These are phyloP conservation scores for Agraylea sexmaculata DNA, from an alignment of 1,140 invertebrate genomes.

Conservation along the genomic window DNA sequence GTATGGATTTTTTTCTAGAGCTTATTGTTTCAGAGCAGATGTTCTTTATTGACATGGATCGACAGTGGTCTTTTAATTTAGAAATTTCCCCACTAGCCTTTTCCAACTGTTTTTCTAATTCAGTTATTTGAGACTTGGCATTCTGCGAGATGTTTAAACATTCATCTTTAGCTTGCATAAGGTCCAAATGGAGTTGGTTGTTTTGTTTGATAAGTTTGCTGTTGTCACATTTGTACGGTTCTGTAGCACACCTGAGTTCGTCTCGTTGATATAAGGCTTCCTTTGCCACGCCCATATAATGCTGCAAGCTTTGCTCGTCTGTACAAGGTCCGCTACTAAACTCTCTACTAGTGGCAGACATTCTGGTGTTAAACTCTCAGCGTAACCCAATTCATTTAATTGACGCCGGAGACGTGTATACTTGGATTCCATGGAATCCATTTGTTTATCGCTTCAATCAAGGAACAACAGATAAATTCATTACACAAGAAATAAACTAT, in stretches of 20 bases:
- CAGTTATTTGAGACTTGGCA: slow-evolving; percentile 29
- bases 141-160: slow-evolving; percentile 26
- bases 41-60: slow-evolving; percentile 33
- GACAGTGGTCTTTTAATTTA: slow-evolving; percentile 32
- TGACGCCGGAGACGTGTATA: slow-evolving; percentile 45
- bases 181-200: slow-evolving; percentile 56
- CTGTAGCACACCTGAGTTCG: slow-evolving; percentile 43
- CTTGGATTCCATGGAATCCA: too few species aligned
- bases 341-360: slow-evolving; percentile 62
- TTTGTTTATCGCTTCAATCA: too few species aligned
- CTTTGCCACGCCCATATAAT: slow-evolving; percentile 62
- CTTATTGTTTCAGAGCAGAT: slow-evolving; percentile 35
- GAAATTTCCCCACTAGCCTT: slow-evolving; percentile 30
- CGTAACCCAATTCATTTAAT: slow-evolving; percentile 61
- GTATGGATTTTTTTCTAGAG: slow-evolving; percentile 26
- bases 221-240: slow-evolving; percentile 62
- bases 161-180: slow-evolving; percentile 53
- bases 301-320: slow-evolving; percentile 66
- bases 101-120: slow-evolving; percentile 28
- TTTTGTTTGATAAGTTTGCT: slow-evolving; percentile 54
- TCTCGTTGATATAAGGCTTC: slow-evolving; percentile 47
- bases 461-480: too few species aligned
- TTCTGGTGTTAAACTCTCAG: slow-evolving; percentile 56
- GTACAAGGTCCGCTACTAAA: slow-evolving; percentile 59
- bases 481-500: too few species aligned